Conservation (phyloP, 1,140 invertebrate genomes). For the Cotesia typhae region DNA sequence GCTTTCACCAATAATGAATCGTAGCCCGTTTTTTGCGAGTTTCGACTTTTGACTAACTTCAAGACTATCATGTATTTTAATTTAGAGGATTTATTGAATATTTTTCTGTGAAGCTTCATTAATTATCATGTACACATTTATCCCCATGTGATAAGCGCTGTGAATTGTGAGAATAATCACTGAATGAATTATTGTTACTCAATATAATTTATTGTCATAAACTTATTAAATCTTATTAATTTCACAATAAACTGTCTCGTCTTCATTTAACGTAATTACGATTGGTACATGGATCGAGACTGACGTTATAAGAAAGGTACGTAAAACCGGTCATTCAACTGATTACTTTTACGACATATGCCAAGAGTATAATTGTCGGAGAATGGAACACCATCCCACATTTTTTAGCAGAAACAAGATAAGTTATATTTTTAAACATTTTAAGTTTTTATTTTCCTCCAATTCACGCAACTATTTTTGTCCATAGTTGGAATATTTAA, state of each 20-base stretch:
- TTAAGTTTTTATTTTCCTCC: neutral
- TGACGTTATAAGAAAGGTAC: neutral
- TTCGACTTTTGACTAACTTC: too few relatives aligned
- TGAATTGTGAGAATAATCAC: too few relatives aligned
- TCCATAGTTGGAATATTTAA: neutral
- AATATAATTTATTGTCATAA: neutral
- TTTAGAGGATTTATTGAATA: neutral
- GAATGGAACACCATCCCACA: neutral
- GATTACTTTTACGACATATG: constrained; percentile 8
- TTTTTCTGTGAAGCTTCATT: constrained; percentile 1
- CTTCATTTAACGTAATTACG: neutral
- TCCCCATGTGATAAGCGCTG: neutral
- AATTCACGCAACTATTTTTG: neutral
- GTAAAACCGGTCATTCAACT: constrained; percentile 11
- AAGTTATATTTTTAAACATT: neutral
- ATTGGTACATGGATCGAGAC: neutral
- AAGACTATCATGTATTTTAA: too few relatives aligned
- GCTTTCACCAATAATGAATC: too few relatives aligned
- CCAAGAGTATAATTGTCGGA: constrained; percentile 6
- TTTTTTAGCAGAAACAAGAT: neutral
- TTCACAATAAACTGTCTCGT: neutral
- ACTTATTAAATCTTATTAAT: neutral
- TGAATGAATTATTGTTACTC: neutral
- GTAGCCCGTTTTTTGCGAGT: too few relatives aligned
- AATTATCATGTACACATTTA: neutral